Conservation (phyloP, 2,113 vertebrate genomes). For the Equus przewalskii region DNA sequence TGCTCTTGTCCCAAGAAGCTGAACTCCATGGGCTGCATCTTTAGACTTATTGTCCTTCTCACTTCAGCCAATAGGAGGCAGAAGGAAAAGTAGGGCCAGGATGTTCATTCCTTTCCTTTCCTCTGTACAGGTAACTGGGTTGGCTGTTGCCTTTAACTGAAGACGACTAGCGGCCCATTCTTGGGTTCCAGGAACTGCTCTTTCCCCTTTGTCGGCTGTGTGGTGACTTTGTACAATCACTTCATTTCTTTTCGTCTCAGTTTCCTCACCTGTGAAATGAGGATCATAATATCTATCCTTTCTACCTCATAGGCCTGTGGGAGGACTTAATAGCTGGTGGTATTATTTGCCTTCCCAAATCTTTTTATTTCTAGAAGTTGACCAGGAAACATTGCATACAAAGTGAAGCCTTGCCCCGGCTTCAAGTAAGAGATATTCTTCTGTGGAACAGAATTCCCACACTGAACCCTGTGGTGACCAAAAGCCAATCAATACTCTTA, state of each 20-base stretch:
- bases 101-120: background rate
- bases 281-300: background rate
- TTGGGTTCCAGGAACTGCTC: accelerated
- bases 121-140: background rate
- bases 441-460: background rate
- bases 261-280: conserved; percentile 11
- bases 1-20: background rate
- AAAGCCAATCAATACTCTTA: background rate
- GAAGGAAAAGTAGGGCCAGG: background rate
- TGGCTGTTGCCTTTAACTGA: background rate
- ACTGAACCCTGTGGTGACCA: background rate
- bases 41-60: background rate
- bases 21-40: background rate
- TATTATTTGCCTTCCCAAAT: background rate
- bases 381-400: background rate
- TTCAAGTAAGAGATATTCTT: background rate
- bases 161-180: accelerated
- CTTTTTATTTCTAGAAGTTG: background rate
- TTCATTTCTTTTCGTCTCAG: background rate
- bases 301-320: background rate
- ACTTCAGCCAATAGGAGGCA: background rate
- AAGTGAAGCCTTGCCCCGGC: background rate
- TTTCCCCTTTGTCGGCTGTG: background rate
- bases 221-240: background rate
- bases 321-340: background rate